Percentiles rank a stretch among this genome's conserved stretches.
Conservation (phyloP, 2,797 vertebrate species). For the Parotocinclus haroldoi region DNA sequence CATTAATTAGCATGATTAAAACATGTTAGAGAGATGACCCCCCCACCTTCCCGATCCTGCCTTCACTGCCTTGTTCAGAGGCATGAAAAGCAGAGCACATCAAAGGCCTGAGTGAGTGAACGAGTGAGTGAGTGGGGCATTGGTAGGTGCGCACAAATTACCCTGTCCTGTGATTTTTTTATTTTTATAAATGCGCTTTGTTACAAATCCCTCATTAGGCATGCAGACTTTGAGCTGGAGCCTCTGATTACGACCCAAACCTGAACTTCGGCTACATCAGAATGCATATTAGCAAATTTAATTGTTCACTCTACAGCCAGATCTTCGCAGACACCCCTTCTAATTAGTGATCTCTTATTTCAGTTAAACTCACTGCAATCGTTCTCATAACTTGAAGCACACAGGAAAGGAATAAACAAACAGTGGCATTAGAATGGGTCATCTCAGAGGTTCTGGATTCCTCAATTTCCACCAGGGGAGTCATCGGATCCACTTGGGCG, state of each 20-base stretch:
- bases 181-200: conserved; percentile 22
- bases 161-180: conserved; percentile 39
- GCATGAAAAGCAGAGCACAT: conserved; percentile 82
- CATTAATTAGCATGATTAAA: conserved; percentile 82
- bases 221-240: conserved; percentile 56
- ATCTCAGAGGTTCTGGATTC: no score
- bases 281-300: neutral
- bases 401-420: no score
- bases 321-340: no score
- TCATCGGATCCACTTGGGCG: no score
- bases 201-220: conserved; percentile 73
- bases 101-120: conserved; percentile 75
- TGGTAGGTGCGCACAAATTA: conserved; percentile 46
- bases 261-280: conserved; percentile 54
- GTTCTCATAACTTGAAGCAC: no score
- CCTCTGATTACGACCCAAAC: conserved; percentile 72
- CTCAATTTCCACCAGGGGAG: no score
- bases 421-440: no score
- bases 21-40: conserved; percentile 66
- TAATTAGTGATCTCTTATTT: no score
- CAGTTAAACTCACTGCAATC: no score
- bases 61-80: conserved; percentile 64
- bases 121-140: conserved; percentile 68
- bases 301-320: no score
- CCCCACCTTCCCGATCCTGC: conserved; percentile 55